Evolutionary conservation across 1,140 invertebrate genomes (phyloP).

Genomic region (Campodea augens): DNA sequence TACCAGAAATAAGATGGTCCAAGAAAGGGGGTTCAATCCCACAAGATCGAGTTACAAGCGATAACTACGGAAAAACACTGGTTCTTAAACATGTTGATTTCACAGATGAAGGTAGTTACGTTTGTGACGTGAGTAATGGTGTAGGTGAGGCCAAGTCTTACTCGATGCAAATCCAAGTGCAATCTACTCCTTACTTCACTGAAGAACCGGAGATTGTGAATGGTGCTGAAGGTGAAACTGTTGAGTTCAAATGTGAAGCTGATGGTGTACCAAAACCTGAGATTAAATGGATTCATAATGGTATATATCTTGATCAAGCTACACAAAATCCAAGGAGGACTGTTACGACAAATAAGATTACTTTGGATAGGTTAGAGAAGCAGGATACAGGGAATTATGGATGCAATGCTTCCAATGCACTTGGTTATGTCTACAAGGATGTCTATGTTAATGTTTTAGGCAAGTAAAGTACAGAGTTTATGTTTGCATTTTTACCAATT

Average conservation of each 20-base stretch:
- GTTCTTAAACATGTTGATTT: constrained; percentile 67
- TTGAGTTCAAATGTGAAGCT: constrained; percentile 70
- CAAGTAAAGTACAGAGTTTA: constrained; percentile 21
- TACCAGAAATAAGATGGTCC: constrained; percentile 43
- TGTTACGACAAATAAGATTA: constrained; percentile 50
- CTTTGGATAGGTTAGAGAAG: constrained; percentile 62
- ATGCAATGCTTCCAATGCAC: constrained; percentile 95
- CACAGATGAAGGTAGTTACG: constrained; percentile 69
- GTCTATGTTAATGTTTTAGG: constrained; percentile 90
- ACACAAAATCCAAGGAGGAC: constrained; percentile 46
- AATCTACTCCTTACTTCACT: constrained; percentile 82
- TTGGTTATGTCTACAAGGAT: constrained; percentile 95
- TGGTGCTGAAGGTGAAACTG: constrained; percentile 76
- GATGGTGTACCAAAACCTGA: constrained; percentile 70
- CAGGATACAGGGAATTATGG: constrained; percentile 93
- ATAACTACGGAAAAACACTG: constrained; percentile 80
- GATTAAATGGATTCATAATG: constrained; percentile 94
- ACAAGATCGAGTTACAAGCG: constrained; percentile 50
- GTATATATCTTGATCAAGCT: constrained; percentile 60
- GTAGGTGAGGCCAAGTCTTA: constrained; percentile 63
- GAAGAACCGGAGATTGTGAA: constrained; percentile 74
- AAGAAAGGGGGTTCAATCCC: constrained; percentile 44
- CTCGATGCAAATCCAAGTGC: constrained; percentile 59
- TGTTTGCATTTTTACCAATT: neutral
- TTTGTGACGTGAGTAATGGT: constrained; percentile 79